These are phyloP conservation scores for Elegia similella DNA, from an alignment of 2,888 invertebrate species.

Conservation along the genomic window DNA sequence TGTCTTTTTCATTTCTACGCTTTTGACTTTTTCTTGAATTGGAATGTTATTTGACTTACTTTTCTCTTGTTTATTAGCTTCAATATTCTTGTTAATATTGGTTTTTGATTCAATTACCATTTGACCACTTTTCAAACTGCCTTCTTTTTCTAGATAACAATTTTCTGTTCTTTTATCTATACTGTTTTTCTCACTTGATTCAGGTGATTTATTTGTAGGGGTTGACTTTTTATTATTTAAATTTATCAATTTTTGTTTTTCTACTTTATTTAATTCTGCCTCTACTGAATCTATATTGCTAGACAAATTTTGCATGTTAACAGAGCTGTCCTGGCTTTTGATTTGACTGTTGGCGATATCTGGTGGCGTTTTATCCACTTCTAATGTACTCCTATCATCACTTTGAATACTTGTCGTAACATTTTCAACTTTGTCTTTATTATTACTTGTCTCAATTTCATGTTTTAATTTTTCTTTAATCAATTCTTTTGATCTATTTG, in stretches of 20 bases:
- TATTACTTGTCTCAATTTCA: background rate
- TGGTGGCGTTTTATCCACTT: background rate
- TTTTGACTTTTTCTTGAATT: conserved; percentile 36
- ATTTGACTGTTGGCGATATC: background rate
- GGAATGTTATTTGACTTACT: conserved; percentile 55
- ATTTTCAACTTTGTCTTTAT: background rate
- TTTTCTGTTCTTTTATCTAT: conserved; percentile 34
- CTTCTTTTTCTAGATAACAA: background rate
- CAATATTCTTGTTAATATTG: background rate
- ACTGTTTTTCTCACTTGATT: conserved; percentile 1
- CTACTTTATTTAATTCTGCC: background rate
- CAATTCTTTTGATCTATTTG: background rate
- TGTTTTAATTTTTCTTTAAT: background rate
- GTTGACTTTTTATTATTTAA: background rate
- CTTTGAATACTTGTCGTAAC: no score
- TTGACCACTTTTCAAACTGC: background rate
- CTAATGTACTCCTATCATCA: background rate
- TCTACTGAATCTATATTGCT: background rate
- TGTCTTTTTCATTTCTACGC: conserved; percentile 3
- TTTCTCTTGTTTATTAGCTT: background rate
- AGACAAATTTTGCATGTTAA: background rate
- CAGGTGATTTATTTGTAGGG: background rate
- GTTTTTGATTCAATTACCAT: background rate
- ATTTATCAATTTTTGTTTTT: background rate
- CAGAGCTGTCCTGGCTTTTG: background rate